Conservation (phyloP, 1,140 invertebrate genomes). For the Drosophila quadrilineata region DNA sequence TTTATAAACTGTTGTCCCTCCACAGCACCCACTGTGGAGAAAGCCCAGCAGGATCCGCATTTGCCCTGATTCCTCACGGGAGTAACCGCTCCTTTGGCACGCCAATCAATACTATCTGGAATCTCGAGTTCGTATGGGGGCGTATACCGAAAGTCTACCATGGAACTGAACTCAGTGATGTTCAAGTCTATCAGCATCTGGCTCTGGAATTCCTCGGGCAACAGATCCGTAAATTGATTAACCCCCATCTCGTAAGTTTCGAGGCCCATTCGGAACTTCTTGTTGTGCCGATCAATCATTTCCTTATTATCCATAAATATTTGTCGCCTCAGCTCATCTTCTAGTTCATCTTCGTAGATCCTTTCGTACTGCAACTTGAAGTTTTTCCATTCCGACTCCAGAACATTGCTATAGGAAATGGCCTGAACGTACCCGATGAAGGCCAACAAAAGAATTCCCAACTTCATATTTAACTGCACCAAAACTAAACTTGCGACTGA, state of each 20-base stretch:
- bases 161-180: not conserved
- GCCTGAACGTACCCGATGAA: not conserved
- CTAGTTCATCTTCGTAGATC: not conserved
- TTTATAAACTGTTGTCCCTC: constrained; percentile 87
- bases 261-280: constrained; percentile 84
- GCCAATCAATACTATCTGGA: constrained; percentile 12
- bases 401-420: not conserved
- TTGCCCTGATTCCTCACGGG: constrained; percentile 92
- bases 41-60: constrained; percentile 96
- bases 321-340: constrained; percentile 85
- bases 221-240: constrained; percentile 92
- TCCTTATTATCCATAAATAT: constrained; percentile 91
- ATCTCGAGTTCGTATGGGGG: not conserved
- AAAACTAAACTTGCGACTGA: not conserved
- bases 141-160: not conserved
- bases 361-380: constrained; percentile 12
- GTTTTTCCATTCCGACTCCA: constrained; percentile 14
- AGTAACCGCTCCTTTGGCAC: constrained; percentile 89
- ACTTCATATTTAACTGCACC: constrained; percentile 1
- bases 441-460: not conserved
- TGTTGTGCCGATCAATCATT: constrained; percentile 91
- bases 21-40: constrained; percentile 91
- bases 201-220: constrained; percentile 87
- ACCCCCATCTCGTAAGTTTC: constrained; percentile 85
- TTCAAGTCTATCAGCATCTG: constrained; percentile 88